Conservation (phyloP, 2,797 vertebrate species). For the Allobates femoralis region DNA sequence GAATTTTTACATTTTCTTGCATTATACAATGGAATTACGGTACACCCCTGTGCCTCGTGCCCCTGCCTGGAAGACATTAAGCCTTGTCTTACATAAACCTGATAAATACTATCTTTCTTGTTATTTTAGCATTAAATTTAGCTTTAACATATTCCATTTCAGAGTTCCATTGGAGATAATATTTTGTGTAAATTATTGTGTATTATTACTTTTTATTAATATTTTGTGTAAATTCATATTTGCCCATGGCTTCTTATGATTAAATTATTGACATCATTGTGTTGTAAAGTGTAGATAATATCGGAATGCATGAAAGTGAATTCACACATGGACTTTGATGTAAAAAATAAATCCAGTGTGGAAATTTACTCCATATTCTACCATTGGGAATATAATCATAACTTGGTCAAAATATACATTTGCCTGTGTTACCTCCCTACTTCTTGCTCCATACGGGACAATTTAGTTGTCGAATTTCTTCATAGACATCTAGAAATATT, state of each 20-base stretch:
- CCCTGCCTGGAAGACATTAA: background rate
- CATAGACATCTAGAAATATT: background rate
- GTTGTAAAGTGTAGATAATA: background rate
- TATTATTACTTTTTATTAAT: too few species aligned
- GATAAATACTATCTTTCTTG: background rate
- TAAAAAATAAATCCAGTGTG: too few species aligned
- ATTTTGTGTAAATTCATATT: too few species aligned
- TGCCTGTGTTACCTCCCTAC: too few species aligned
- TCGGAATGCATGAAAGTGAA: background rate
- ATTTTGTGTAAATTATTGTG: too few species aligned
- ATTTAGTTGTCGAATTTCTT: background rate
- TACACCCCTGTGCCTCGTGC: background rate
- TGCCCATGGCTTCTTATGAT: too few species aligned
- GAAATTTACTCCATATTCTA: background rate
- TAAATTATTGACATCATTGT: too few species aligned
- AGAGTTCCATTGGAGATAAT: too few species aligned
- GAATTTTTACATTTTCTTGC: background rate
- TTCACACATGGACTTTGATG: background rate
- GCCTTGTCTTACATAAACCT: too few species aligned
- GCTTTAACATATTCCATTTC: background rate
- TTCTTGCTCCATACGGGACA: too few species aligned
- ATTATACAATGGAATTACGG: background rate
- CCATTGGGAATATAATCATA: too few species aligned
- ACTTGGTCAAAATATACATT: too few species aligned
- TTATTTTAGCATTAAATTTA: background rate